Evolutionary conservation across 2,113 vertebrate species (phyloP).

Genomic region (Felis catus): DNA sequence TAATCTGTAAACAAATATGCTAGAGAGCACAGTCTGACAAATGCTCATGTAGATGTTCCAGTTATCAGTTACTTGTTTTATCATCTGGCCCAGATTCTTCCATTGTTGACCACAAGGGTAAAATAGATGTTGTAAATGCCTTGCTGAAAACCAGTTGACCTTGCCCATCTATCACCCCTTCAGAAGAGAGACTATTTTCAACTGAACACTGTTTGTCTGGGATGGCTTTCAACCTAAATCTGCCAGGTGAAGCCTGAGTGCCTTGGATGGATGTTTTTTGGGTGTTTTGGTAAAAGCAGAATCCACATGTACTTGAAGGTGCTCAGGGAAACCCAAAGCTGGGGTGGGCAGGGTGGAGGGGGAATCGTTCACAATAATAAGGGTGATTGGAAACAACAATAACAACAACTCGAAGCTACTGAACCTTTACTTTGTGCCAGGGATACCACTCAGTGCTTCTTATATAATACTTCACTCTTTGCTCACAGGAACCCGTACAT

Average conservation of each 20-base stretch:
- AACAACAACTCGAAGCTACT: not conserved
- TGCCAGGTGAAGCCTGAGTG: not conserved
- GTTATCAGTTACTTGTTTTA: not conserved
- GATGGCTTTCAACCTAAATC: not conserved
- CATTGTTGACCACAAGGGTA: not conserved
- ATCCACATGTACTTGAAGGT: not conserved
- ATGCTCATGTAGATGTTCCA: not conserved
- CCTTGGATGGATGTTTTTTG: not conserved
- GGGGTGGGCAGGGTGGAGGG: too few relatives aligned
- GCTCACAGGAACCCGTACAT: not conserved
- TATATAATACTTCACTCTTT: not conserved
- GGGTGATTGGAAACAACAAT: not conserved
- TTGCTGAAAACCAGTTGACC: not conserved
- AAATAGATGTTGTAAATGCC: not conserved
- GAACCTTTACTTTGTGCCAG: not conserved
- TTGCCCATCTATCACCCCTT: not conserved
- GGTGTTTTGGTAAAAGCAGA: not conserved
- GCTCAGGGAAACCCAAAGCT: not conserved
- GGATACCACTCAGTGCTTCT: not conserved
- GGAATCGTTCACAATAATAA: not conserved
- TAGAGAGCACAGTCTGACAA: not conserved
- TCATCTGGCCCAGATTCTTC: not conserved
- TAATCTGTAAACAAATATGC: not conserved
- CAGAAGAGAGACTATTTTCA: not conserved
- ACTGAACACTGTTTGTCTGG: not conserved